Conservation (phyloP, 1,140 invertebrate species). For the Campoletis sonorensis region DNA sequence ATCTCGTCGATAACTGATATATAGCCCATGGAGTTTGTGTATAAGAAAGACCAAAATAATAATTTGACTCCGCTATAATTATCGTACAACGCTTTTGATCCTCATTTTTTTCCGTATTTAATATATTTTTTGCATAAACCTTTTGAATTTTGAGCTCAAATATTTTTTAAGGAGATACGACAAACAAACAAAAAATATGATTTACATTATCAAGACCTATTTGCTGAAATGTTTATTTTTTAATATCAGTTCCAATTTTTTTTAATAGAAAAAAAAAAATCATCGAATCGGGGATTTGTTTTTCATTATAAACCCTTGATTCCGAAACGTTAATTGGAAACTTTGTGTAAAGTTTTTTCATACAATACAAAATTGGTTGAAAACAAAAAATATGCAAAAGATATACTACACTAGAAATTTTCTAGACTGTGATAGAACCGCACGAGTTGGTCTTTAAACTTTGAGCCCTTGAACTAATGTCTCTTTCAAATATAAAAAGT, state of each 20-base stretch:
- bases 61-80: constrained; percentile 36
- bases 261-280: too few relatives aligned
- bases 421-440: neutral
- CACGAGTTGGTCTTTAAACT: neutral
- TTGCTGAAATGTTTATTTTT: too few relatives aligned
- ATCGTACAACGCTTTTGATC: constrained; percentile 5
- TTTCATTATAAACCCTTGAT: too few relatives aligned
- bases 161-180: neutral
- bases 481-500: neutral
- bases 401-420: too few relatives aligned
- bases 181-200: too few relatives aligned
- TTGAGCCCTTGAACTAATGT: neutral
- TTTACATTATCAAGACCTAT: too few relatives aligned
- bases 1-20: constrained; percentile 36
- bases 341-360: too few relatives aligned
- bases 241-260: too few relatives aligned
- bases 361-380: neutral
- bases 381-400: neutral
- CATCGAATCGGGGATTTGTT: too few relatives aligned
- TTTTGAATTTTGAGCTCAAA: neutral
- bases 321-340: too few relatives aligned
- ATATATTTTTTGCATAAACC: neutral
- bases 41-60: neutral
- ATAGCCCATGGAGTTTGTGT: neutral
- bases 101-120: neutral